phyloP scores from a whole-genome alignment of 1,140 invertebrate genomes.

The Heliconius nattereri region DNA sequence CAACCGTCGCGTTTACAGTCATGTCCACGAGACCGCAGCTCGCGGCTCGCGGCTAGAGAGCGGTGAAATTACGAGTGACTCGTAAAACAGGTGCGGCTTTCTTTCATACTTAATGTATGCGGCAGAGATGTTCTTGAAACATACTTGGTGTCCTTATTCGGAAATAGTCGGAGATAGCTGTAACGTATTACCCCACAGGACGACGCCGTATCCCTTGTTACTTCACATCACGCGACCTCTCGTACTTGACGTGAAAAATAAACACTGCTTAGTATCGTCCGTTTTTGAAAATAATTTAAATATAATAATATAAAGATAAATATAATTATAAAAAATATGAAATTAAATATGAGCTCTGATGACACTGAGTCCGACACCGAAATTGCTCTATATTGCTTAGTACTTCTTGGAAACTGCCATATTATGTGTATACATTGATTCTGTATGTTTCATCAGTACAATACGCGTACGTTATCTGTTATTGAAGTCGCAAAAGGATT shows the following conservation, averaged over 20 bases:
- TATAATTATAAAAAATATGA: background rate
- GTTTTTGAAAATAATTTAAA: background rate
- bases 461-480: background rate
- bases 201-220: too few relatives aligned
- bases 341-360: background rate
- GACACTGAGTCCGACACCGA: background rate
- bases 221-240: too few relatives aligned
- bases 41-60: conserved; percentile 9
- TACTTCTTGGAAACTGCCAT: background rate
- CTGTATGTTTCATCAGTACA: too few relatives aligned
- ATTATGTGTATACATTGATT: background rate
- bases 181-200: too few relatives aligned
- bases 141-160: background rate
- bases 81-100: conserved; percentile 22
- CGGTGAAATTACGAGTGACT: conserved; percentile 13
- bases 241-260: too few relatives aligned
- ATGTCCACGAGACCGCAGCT: background rate
- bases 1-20: background rate
- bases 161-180: background rate
- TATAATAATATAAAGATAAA: background rate
- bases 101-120: conserved; percentile 22
- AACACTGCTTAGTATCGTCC: too few relatives aligned
- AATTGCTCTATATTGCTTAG: background rate
- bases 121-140: background rate
- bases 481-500: background rate